phyloP scores from a whole-genome alignment of 2,797 vertebrate genomes.

The Phalanger gymnotis region DNA sequence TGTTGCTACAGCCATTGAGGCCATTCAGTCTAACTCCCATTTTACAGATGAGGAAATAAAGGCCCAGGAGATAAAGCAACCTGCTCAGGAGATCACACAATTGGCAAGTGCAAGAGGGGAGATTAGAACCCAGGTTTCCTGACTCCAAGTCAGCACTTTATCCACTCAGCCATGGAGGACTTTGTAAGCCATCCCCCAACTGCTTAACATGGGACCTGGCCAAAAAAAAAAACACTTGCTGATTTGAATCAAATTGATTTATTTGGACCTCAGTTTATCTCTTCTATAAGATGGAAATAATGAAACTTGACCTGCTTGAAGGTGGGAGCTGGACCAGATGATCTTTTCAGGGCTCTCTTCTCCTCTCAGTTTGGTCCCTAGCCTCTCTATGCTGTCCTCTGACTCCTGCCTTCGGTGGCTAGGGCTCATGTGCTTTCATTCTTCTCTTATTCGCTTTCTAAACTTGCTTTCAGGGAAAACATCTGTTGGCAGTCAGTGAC shows the following conservation, averaged over 20 bases:
- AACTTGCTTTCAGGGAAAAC: neutral
- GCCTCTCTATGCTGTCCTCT: neutral
- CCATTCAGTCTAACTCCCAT: neutral
- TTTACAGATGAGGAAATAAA: neutral
- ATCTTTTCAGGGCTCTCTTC: neutral
- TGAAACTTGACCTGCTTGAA: neutral
- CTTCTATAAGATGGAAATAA: neutral
- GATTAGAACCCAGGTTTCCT: neutral
- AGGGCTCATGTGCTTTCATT: neutral
- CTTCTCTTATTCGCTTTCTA: neutral
- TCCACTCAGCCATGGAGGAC: neutral
- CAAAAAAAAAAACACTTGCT: neutral
- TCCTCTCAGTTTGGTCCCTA: neutral
- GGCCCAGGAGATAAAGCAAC: neutral
- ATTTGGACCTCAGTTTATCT: neutral
- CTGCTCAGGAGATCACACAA: neutral
- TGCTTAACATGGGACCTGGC: neutral
- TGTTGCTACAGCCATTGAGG: too few relatives aligned
- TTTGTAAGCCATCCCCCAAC: neutral
- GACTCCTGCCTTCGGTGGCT: neutral
- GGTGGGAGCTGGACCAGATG: neutral
- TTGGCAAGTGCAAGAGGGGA: too few relatives aligned
- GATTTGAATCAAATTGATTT: neutral
- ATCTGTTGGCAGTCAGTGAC: neutral
- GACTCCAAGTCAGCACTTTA: neutral